Percentiles rank a stretch among this genome's conserved stretches.
Conservation (phyloP, 2,888 invertebrate species). For the Falcaria lacertinaria region DNA sequence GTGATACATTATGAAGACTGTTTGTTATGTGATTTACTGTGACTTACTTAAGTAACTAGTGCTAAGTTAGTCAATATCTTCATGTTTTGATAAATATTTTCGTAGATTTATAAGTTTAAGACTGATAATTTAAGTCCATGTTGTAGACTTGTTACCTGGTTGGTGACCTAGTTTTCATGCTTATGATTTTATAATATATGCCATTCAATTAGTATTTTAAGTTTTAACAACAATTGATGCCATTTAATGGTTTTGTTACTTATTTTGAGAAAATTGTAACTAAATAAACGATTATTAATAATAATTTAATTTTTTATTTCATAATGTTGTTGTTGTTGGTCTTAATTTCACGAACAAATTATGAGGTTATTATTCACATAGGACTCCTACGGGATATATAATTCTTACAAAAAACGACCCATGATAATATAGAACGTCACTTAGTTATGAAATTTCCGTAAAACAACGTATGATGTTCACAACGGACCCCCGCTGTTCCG, state of each 20-base stretch:
- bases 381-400: neutral
- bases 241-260: neutral
- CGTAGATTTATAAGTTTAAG: neutral
- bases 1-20: too few species aligned
- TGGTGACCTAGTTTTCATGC: neutral
- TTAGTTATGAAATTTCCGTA: neutral
- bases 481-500: neutral
- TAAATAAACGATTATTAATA: neutral
- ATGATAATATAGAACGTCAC: neutral
- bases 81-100: neutral
- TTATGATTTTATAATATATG: neutral
- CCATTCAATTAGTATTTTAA: constrained; percentile 1
- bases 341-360: neutral
- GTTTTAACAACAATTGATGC: neutral
- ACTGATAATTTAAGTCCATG: neutral
- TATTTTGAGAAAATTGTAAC: neutral
- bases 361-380: neutral
- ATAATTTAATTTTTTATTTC: neutral
- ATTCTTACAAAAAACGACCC: neutral
- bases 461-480: neutral
- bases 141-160: neutral
- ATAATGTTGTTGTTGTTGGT: neutral
- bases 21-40: too few species aligned
- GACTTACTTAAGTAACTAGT: neutral
- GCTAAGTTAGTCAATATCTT: neutral